Evolutionary conservation across 37 sponge, comb jelly and placozoan species (phyloP).

Genomic region (Tethya wilhelma): DNA sequence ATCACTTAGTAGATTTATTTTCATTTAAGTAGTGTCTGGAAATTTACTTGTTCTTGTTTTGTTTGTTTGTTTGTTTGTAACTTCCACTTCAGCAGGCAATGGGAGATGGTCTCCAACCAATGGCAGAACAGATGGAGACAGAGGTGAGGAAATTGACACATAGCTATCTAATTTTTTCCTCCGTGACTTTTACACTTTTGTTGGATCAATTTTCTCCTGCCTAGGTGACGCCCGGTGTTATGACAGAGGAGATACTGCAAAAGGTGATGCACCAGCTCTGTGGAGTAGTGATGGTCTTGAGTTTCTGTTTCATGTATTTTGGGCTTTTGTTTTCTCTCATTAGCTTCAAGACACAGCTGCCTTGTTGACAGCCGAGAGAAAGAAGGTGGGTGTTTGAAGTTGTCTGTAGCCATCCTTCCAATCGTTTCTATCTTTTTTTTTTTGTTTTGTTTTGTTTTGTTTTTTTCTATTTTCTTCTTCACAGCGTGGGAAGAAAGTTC

Average conservation of each 20-base stretch:
- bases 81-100: no score
- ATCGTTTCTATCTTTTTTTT: no score
- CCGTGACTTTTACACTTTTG: no score
- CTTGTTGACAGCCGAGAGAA: conserved; percentile 91
- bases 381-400: conserved; percentile 76
- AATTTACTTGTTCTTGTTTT: neutral
- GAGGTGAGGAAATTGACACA: no score
- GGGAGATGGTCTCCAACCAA: no score
- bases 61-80: neutral
- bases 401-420: no score
- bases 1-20: neutral
- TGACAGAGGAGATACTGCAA: conserved; percentile 78
- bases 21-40: neutral
- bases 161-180: no score
- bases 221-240: conserved; percentile 59
- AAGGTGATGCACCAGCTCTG: conserved; percentile 32
- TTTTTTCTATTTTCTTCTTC: neutral
- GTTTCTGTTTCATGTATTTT: neutral
- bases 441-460: no score
- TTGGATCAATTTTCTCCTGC: no score
- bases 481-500: conserved; percentile 93
- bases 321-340: neutral
- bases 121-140: no score
- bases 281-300: conserved; percentile 15
- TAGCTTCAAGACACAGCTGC: conserved; percentile 94